Percentiles rank a stretch among this genome's conserved stretches.
phyloP scores from a whole-genome alignment of 2,888 invertebrate species.

The Salticus scenicus region DNA sequence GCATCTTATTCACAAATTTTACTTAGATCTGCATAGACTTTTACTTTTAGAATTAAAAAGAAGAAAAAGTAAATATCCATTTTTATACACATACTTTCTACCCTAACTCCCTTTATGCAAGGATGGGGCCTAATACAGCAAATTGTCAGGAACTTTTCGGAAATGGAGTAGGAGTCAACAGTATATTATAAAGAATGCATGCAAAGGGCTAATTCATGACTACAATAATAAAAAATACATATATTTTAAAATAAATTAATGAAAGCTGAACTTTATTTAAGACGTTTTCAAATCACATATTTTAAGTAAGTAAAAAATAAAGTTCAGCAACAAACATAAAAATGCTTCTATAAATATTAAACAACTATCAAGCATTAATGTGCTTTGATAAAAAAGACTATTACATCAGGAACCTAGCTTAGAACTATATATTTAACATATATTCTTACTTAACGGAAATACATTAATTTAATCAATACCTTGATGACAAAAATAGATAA shows the following conservation, averaged over 20 bases:
- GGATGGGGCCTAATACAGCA: background rate
- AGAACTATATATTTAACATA: background rate
- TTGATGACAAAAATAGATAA: too few relatives aligned
- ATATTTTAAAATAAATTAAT: slow-evolving; percentile 28
- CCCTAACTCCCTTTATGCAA: background rate
- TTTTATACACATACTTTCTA: background rate
- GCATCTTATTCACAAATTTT: too few relatives aligned
- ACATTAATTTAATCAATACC: too few relatives aligned
- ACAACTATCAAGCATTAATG: slow-evolving; percentile 37
- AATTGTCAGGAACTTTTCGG: background rate
- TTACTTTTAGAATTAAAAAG: too few relatives aligned
- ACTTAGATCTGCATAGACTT: too few relatives aligned
- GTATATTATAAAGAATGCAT: background rate
- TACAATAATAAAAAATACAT: slow-evolving; percentile 28
- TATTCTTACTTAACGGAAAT: too few relatives aligned
- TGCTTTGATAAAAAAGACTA: slow-evolving; percentile 34
- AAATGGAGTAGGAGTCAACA: slow-evolving; percentile 25
- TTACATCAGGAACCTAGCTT: slow-evolving; percentile 34
- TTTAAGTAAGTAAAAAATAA: slow-evolving; percentile 56
- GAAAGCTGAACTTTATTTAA: slow-evolving; percentile 53
- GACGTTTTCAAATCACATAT: slow-evolving; percentile 41
- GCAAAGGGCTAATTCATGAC: slow-evolving; percentile 22
- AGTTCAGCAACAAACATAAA: slow-evolving; percentile 41
- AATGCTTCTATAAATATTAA: slow-evolving; percentile 38
- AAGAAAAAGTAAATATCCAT: too few relatives aligned